phyloP scores from a whole-genome alignment of 1,140 invertebrate species.

The Chlorops oryzae region DNA sequence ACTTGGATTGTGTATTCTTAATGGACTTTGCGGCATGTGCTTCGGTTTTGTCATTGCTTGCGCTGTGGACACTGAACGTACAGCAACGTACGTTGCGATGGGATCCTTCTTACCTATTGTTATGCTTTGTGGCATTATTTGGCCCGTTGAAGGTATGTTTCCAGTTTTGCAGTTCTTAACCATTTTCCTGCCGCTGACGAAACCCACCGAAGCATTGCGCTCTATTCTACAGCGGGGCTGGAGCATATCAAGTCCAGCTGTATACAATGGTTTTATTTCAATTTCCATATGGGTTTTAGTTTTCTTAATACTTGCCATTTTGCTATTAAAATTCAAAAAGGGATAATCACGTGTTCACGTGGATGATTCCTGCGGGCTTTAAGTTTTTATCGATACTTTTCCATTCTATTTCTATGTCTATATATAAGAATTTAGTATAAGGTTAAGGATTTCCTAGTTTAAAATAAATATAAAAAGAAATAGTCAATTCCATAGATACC shows the following conservation, averaged over 20 bases:
- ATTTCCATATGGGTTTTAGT: conserved; percentile 77
- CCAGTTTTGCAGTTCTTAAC: conserved; percentile 69
- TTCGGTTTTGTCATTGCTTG: conserved; percentile 88
- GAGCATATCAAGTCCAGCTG: conserved; percentile 65
- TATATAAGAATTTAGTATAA: too few species aligned
- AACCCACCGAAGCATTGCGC: conserved; percentile 86
- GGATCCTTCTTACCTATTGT: conserved; percentile 91
- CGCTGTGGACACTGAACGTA: conserved; percentile 80
- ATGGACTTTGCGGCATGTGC: conserved; percentile 88
- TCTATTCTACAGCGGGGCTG: conserved; percentile 84
- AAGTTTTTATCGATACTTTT: too few species aligned
- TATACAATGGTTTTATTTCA: conserved; percentile 81
- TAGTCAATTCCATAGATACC: too few species aligned
- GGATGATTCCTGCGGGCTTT: too few species aligned
- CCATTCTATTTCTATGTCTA: too few species aligned
- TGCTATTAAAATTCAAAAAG: conserved; percentile 77
- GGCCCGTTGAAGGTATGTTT: conserved; percentile 83
- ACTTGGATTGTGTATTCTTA: conserved; percentile 67
- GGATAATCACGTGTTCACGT: too few species aligned
- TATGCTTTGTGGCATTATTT: conserved; percentile 80
- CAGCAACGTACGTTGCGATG: conserved; percentile 86
- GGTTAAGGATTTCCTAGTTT: too few species aligned
- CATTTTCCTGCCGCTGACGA: conserved; percentile 78
- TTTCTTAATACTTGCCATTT: conserved; percentile 71
- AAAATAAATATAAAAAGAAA: too few species aligned